Evolutionary conservation across 2,888 invertebrate species (phyloP).

Genomic region (Nomada fabriciana): DNA sequence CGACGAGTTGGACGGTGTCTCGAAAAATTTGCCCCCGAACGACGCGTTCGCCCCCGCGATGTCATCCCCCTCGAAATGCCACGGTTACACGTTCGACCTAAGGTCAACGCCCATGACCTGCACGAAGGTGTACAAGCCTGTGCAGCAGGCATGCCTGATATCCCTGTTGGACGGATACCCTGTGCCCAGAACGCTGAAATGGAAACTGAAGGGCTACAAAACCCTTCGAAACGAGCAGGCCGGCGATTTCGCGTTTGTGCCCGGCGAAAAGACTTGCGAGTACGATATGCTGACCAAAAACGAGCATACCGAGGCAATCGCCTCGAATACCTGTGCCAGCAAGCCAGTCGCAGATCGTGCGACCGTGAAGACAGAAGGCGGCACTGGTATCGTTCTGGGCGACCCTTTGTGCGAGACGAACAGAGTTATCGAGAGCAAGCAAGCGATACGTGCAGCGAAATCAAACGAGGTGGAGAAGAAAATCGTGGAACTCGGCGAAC

Average conservation of each 20-base stretch:
- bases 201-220: constrained; percentile 54
- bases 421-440: too few species aligned
- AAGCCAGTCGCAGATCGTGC: neutral
- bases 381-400: too few species aligned
- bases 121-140: neutral
- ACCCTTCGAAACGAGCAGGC: constrained; percentile 41
- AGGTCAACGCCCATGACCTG: neutral
- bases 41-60: neutral
- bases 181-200: constrained; percentile 46
- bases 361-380: too few species aligned
- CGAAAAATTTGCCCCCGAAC: neutral
- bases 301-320: neutral
- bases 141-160: constrained; percentile 17
- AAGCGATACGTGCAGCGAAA: too few species aligned
- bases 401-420: neutral
- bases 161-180: constrained; percentile 45
- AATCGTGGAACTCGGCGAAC: too few species aligned
- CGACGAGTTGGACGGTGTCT: neutral
- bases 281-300: constrained; percentile 24
- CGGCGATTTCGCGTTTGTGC: constrained; percentile 53
- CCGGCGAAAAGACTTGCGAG: constrained; percentile 9
- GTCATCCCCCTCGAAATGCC: neutral
- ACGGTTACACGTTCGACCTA: neutral
- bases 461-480: too few species aligned
- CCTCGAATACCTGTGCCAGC: too few species aligned